These are phyloP conservation scores for Drosophila emarginata DNA, from an alignment of 2,888 invertebrate species.

Conservation along the genomic window DNA sequence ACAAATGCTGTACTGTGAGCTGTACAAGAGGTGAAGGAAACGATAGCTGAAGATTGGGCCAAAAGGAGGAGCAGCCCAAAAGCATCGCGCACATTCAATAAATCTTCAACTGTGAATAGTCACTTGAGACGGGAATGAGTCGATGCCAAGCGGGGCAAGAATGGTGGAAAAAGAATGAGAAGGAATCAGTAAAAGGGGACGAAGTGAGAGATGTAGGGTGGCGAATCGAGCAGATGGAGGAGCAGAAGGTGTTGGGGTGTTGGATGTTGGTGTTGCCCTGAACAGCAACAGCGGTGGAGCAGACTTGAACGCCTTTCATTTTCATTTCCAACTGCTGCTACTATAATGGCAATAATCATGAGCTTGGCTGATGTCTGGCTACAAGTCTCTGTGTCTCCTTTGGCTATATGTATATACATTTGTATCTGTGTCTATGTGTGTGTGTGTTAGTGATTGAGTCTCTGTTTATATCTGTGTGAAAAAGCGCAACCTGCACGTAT, in stretches of 20 bases:
- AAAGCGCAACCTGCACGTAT: conserved; percentile 72
- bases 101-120: conserved; percentile 77
- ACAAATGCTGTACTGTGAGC: not conserved
- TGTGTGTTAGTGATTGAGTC: too few species aligned
- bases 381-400: conserved; percentile 13
- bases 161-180: not conserved
- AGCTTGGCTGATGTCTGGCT: conserved; percentile 37
- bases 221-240: conserved; percentile 7
- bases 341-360: conserved; percentile 69
- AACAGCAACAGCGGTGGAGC: conserved; percentile 18
- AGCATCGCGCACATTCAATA: conserved; percentile 73
- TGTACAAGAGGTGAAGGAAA: not conserved
- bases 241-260: conserved; percentile 7
- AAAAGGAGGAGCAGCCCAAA: conserved; percentile 29
- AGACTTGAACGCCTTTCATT: conserved; percentile 61
- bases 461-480: conserved; percentile 59
- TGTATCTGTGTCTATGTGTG: not conserved
- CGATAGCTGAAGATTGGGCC: conserved; percentile 10
- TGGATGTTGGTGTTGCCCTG: not conserved
- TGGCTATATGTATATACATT: not conserved
- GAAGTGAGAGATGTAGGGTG: not conserved
- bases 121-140: conserved; percentile 66
- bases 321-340: conserved; percentile 49
- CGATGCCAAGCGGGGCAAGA: conserved; percentile 5
- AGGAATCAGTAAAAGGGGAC: not conserved